phyloP scores from a whole-genome alignment of 2,113 vertebrate species.

The Lota lota region DNA sequence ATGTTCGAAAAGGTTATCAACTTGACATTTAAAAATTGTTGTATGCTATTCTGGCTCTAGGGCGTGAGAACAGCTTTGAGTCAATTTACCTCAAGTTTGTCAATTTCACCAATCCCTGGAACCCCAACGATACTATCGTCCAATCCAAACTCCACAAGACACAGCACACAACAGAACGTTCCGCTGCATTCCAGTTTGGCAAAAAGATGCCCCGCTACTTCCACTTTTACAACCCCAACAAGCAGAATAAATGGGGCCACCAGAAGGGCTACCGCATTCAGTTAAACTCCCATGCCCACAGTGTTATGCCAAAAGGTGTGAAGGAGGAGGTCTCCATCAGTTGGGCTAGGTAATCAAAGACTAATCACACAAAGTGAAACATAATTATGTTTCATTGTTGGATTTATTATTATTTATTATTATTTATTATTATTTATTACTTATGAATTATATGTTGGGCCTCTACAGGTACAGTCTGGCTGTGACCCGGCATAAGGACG shows the following conservation, averaged over 20 bases:
- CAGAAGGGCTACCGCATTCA: constrained; percentile 83
- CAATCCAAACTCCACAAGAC: constrained; percentile 73
- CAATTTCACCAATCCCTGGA: constrained; percentile 90
- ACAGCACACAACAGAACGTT: constrained; percentile 66
- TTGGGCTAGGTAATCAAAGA: constrained; percentile 81
- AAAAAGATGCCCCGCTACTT: constrained; percentile 77
- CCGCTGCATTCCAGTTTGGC: constrained; percentile 80
- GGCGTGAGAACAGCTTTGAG: constrained; percentile 85
- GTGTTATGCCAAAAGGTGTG: constrained; percentile 78
- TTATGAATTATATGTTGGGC: neutral
- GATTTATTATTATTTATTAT: too few relatives aligned
- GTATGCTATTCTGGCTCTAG: constrained; percentile 50
- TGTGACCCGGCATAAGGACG: constrained; percentile 83
- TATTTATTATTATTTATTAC: neutral
- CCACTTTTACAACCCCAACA: constrained; percentile 76
- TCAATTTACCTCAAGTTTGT: constrained; percentile 76
- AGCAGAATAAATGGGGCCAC: constrained; percentile 84
- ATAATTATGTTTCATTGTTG: too few relatives aligned
- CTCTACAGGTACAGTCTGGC: constrained; percentile 90
- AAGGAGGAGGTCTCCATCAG: constrained; percentile 80
- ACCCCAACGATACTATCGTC: constrained; percentile 65
- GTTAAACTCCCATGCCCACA: constrained; percentile 80
- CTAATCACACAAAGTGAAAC: constrained; percentile 56
- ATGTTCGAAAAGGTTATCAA: too few relatives aligned
- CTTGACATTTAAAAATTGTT: too few relatives aligned